Evolutionary conservation across 2,113 vertebrate genomes (phyloP), one percentile per base, ranked within the genome.

Genomic region (Hiodon tergisus): DNA sequence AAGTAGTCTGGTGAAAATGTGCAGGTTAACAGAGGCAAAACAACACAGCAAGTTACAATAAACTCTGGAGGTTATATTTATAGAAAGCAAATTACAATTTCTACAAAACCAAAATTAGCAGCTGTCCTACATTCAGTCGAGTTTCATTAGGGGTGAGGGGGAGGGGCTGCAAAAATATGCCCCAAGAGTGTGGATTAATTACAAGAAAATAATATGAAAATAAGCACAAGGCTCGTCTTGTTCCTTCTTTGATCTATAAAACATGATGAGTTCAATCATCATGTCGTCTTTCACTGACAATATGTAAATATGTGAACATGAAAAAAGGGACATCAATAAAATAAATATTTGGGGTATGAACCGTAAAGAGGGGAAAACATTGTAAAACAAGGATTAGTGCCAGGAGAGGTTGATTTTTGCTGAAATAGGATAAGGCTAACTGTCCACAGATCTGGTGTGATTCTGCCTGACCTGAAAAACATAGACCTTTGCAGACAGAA

Each of bases 241-340:
- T 6, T 68, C 1, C 31, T 5, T 7, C 78, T 88, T 86, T 87
- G 84, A 88, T 86, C 78, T 81, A 83, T 77, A 79, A 86, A 84
- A 81, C 78, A 86, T 84, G 76, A 77, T 61, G 54, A 67, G 53
- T 75, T 82, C 82, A 69, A 60, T 51, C 2, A 52, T 69, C 14
- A n/a, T 78, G 78, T 82, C 77, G 81, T 82, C 59, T 77, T 71
- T 78, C 68, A 47, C 10, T 77, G 57, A 7, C 70, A 4, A 16
- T 59, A 48, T 58, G 17, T 50, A 72, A 50, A 60, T 5, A 31
- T 46, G 47, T 11, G n/a, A 51, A 17, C 59, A 10, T 14, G 58
- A 14, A n/a, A n/a, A n/a, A n/a, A 62, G 2, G n/a, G 71, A 10
- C 8, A 8, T 17, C 6, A 6, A 17, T 50, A 51, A 31, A 0